These are phyloP conservation scores for Neoaliturus tenellus DNA, from an alignment of 2,888 invertebrate genomes.

Conservation along the genomic window DNA sequence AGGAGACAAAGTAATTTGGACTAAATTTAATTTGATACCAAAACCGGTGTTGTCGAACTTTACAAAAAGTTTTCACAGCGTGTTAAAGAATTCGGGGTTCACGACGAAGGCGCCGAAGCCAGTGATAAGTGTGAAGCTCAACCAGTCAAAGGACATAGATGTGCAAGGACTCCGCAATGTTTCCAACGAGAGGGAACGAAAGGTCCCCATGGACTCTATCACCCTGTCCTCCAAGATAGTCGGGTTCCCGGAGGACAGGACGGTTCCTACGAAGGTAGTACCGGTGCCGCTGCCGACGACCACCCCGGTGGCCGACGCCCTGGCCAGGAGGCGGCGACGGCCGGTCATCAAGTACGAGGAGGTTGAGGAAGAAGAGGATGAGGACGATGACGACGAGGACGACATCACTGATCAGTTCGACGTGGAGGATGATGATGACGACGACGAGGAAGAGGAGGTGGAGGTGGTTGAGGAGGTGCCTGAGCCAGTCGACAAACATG, in stretches of 20 bases:
- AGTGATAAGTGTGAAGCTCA: constrained; percentile 21
- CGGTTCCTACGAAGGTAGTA: background rate
- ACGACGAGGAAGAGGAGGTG: constrained; percentile 60
- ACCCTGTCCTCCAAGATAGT: constrained; percentile 52
- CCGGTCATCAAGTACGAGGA: constrained; percentile 52
- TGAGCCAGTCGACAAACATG: constrained; percentile 55
- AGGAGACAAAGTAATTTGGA: constrained; percentile 12
- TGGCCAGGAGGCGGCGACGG: constrained; percentile 33
- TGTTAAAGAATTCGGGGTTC: constrained; percentile 35
- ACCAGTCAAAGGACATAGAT: constrained; percentile 25
- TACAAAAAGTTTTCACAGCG: constrained; percentile 33
- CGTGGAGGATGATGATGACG: constrained; percentile 62
- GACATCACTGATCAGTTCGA: constrained; percentile 55
- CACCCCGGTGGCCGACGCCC: background rate
- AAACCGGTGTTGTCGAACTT: constrained; percentile 35
- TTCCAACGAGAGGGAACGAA: background rate
- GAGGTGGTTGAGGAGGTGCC: constrained; percentile 61
- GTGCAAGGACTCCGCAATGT: constrained; percentile 5
- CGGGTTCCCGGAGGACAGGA: constrained; percentile 25
- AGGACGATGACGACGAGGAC: constrained; percentile 58
- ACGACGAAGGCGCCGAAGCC: constrained; percentile 36
- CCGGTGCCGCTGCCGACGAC: background rate
- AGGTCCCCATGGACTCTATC: constrained; percentile 50
- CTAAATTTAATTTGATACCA: constrained; percentile 35
- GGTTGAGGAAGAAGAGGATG: constrained; percentile 55